These are phyloP conservation scores for Drosophila saltans DNA, from an alignment of 1,140 invertebrate genomes.

Conservation along the genomic window DNA sequence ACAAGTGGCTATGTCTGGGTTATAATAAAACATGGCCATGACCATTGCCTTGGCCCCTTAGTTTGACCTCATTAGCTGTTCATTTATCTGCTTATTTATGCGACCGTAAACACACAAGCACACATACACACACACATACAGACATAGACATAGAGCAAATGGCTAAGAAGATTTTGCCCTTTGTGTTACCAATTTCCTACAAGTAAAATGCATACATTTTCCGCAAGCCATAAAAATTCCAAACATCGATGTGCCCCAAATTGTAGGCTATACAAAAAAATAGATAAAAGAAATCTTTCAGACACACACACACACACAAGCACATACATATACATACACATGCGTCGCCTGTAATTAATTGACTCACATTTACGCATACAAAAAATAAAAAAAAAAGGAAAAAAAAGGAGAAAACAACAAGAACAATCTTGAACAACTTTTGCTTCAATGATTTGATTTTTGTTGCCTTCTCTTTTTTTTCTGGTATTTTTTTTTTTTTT, in stretches of 20 bases:
- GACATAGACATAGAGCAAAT: conserved; percentile 45
- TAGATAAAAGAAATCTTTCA: conserved; percentile 27
- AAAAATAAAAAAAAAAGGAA: conserved; percentile 47
- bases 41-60: conserved; percentile 49
- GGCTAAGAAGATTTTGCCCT: conserved; percentile 25
- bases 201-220: conserved; percentile 70
- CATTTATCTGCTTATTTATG: conserved; percentile 73
- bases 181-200: conserved; percentile 58
- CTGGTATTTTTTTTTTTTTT: too few relatives aligned
- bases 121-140: conserved; percentile 22
- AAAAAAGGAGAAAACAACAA: background rate
- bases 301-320: conserved; percentile 28
- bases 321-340: conserved; percentile 21
- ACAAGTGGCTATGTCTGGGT: conserved; percentile 59
- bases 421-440: conserved; percentile 46
- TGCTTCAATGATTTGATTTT: conserved; percentile 19
- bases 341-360: conserved; percentile 71
- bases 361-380: conserved; percentile 67
- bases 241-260: conserved; percentile 50
- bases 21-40: conserved; percentile 48
- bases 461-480: conserved; percentile 5
- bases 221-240: conserved; percentile 62
- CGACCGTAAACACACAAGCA: conserved; percentile 37
- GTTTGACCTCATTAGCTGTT: conserved; percentile 74
- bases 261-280: conserved; percentile 53